Percentiles rank a stretch among this genome's conserved stretches.
Conservation (phyloP, 1,140 invertebrate genomes). For the Agrypnia vestita region DNA sequence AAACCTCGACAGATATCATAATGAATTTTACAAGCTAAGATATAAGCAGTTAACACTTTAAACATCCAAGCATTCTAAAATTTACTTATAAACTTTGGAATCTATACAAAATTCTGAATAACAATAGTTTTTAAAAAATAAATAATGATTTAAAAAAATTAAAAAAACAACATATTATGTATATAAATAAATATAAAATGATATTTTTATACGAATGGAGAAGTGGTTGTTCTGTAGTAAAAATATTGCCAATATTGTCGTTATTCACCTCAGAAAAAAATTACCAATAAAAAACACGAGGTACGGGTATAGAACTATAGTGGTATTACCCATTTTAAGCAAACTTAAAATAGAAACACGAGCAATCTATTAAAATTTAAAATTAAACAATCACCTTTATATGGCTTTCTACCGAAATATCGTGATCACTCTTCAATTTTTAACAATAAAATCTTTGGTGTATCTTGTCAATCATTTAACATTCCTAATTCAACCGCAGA, state of each 20-base stretch:
- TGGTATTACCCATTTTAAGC: constrained; percentile 25
- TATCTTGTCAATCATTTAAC: not conserved
- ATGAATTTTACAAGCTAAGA: constrained; percentile 4
- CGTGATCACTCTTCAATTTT: too few species aligned
- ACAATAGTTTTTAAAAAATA: constrained; percentile 31
- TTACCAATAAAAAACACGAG: too few species aligned
- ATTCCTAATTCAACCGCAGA: too few species aligned
- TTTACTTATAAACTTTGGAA: constrained; percentile 8
- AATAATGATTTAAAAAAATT: constrained; percentile 18
- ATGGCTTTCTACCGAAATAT: too few species aligned
- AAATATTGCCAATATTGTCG: too few species aligned
- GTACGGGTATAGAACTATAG: constrained; percentile 4
- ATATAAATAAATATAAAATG: constrained; percentile 29
- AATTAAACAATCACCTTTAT: constrained; percentile 4
- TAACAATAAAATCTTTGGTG: not conserved
- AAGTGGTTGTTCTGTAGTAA: too few species aligned
- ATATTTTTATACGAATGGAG: not conserved
- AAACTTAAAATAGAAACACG: constrained; percentile 36
- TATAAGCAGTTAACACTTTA: constrained; percentile 9
- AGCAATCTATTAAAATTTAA: constrained; percentile 13
- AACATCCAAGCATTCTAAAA: constrained; percentile 32
- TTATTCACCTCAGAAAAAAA: constrained; percentile 6
- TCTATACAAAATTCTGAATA: constrained; percentile 15
- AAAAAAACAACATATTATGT: not conserved
- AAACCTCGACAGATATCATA: not conserved